Evolutionary conservation across 2,113 vertebrate species (phyloP), one percentile per base, ranked within the genome.

Genomic region (Eira barbara): DNA sequence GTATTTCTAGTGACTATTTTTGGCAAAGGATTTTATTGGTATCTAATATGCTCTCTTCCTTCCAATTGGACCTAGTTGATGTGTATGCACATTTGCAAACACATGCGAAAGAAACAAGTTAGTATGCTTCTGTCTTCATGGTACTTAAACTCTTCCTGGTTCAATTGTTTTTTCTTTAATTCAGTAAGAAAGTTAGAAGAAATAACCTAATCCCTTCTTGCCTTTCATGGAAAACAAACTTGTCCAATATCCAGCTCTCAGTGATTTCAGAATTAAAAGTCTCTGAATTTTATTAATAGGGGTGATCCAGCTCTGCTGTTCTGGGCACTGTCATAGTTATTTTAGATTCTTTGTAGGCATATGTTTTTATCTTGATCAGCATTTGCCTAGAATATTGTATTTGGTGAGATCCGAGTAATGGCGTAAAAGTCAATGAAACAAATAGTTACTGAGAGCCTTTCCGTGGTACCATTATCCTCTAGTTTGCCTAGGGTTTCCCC

Each of bases 1-100:
- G 94, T 96, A 94, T 97, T 98, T 98, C 97, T 98, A 97, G 94
- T 36, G 78, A 88, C 52, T 97, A 97, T 85, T 90, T 94, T 34
- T 87, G 69, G 94, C 42, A 76, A 95, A 71, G 13, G 14, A 81
- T 91, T 96, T 78, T 89, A 90, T 81, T 88, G 45, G 15, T 69
- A 81, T 92, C 71, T 91, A 69, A 79, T 63, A 36, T 8, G 73
- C 6, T 52, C 31, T 89, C 92, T 95, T 91, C 61, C 49, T 87
- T 92, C 61, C 55, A 84, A 20, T 59, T 88, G 61, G 31, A 71
- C 78, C 79, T 82, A 73, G 76, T 67, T 57, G 42, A 42, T 47
- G 71, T 57, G 7, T 86, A 31, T 49, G 14, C 17, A 71, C 7
- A 29, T 57, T 94, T 91, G 81, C 18, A 96, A 86, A 95, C 18